Evolutionary conservation across 1,140 invertebrate species (phyloP).

Genomic region (Caenorhabditis brenneri): DNA sequence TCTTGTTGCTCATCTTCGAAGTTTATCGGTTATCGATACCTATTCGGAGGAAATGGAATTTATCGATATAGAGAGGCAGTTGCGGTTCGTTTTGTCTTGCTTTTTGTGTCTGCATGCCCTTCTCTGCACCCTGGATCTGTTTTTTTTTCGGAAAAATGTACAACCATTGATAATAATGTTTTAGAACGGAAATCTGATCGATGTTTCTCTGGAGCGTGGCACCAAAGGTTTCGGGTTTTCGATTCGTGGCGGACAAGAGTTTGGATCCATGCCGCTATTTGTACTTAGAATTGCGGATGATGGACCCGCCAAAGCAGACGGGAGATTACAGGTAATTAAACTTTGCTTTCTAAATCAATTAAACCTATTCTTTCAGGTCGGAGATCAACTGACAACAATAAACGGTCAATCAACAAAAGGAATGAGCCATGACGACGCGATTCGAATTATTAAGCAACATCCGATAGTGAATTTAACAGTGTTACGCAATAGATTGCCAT

Average conservation of each 20-base stretch:
- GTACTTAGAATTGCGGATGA: constrained; percentile 72
- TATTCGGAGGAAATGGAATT: constrained; percentile 40
- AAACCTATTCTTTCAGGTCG: constrained; percentile 75
- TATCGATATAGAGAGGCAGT: not conserved
- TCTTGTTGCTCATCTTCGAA: constrained; percentile 4
- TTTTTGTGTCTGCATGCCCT: not conserved
- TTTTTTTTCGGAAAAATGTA: not conserved
- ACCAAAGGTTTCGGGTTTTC: constrained; percentile 83
- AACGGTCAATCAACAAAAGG: constrained; percentile 80
- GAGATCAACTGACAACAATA: constrained; percentile 83
- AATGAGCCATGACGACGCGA: constrained; percentile 84
- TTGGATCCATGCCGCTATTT: constrained; percentile 84
- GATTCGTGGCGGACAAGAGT: constrained; percentile 83
- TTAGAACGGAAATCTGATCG: constrained; percentile 54
- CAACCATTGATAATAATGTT: not conserved
- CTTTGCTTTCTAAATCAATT: not conserved
- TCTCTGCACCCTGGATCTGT: not conserved
- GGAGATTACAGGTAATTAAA: constrained; percentile 3
- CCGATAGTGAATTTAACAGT: constrained; percentile 79
- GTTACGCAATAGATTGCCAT: constrained; percentile 71
- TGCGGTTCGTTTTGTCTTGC: constrained; percentile 32
- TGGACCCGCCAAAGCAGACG: constrained; percentile 45
- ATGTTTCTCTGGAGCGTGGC: constrained; percentile 79
- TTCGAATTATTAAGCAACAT: constrained; percentile 81
- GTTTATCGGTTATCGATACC: constrained; percentile 35